These are phyloP conservation scores for Cataglyphis albicans DNA, from an alignment of 2,888 invertebrate genomes.

Conservation along the genomic window DNA sequence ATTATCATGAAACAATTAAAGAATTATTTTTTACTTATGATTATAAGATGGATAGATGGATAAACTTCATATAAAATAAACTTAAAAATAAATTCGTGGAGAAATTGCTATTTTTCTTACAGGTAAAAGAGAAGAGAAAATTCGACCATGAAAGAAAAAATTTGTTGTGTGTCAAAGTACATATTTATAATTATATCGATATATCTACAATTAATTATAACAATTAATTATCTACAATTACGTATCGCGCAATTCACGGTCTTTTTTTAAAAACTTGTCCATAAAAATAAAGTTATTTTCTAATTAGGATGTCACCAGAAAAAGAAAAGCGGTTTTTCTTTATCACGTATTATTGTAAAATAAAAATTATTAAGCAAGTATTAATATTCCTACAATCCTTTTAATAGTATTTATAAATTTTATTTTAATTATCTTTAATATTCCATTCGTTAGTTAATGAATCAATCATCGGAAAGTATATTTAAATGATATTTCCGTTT, in stretches of 20 bases:
- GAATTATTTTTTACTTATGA: background rate
- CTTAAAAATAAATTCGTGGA: background rate
- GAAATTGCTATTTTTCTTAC: background rate
- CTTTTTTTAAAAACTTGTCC: background rate
- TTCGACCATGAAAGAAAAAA: background rate
- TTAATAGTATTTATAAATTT: conserved; percentile 11
- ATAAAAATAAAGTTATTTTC: conserved; percentile 1
- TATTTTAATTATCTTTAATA: conserved; percentile 14
- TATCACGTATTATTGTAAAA: background rate
- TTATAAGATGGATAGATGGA: background rate
- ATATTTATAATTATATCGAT: conserved; percentile 4
- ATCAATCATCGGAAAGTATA: conserved; percentile 2
- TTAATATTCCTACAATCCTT: background rate
- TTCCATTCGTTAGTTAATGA: background rate
- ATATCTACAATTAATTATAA: too few species aligned
- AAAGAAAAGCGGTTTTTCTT: background rate
- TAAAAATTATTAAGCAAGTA: background rate
- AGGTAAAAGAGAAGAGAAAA: background rate
- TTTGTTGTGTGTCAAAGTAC: background rate
- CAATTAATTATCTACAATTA: background rate
- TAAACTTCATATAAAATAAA: background rate
- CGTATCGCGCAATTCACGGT: background rate
- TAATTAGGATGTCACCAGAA: background rate
- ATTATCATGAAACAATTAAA: background rate
- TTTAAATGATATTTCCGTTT: background rate